Evolutionary conservation across 2,113 vertebrate genomes (phyloP).

Genomic region (Pelmatolapia mariae): DNA sequence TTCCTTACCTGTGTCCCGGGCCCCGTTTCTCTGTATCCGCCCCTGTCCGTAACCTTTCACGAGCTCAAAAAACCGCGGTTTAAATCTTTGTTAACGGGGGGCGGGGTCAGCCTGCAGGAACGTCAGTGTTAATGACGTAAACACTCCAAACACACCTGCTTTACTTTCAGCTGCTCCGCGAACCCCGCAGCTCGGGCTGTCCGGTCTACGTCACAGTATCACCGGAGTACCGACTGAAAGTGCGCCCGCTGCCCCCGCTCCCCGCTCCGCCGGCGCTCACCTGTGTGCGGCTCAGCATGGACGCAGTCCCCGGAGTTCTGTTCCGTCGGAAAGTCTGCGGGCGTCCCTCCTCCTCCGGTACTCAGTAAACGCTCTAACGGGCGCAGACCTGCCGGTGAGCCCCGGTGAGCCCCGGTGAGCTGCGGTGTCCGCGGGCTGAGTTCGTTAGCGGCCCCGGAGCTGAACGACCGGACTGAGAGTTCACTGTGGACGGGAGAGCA

Average conservation of each 20-base stretch:
- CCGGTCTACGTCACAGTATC: neutral
- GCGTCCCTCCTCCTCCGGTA: neutral
- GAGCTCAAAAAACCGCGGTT: neutral
- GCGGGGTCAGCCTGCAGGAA: neutral
- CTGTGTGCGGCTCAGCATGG: conserved; percentile 14
- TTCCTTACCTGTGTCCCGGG: neutral
- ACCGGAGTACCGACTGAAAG: neutral
- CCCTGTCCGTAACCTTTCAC: neutral
- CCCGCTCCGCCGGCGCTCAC: neutral
- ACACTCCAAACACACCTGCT: neutral
- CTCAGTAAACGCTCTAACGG: neutral
- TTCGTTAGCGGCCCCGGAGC: neutral
- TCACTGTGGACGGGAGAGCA: neutral
- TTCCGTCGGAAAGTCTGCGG: neutral
- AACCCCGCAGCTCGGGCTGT: neutral
- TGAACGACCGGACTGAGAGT: neutral
- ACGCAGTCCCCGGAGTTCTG: neutral
- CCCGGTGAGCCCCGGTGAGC: neutral
- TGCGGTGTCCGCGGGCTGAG: neutral
- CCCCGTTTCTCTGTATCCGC: neutral
- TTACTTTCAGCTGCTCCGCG: neutral
- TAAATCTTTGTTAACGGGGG: neutral
- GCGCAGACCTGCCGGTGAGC: neutral
- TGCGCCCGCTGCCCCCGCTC: neutral
- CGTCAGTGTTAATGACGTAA: neutral